Percentiles rank a stretch among this genome's conserved stretches.
These are phyloP conservation scores for Amiota minor DNA, from an alignment of 2,888 invertebrate species.

Conservation along the genomic window DNA sequence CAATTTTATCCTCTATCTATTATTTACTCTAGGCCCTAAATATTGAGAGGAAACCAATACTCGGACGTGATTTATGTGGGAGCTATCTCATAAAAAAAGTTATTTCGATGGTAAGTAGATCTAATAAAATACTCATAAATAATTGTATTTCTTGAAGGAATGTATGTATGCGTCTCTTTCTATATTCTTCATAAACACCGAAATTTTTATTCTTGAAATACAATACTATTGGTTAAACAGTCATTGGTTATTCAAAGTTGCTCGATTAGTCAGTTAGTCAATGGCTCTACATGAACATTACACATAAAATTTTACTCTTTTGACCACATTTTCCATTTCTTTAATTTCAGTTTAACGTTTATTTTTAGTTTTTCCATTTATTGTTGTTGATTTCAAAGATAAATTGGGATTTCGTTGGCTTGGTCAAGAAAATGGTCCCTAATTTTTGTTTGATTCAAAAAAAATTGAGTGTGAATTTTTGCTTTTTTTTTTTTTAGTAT, in stretches of 20 bases:
- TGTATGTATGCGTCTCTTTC: constrained; percentile 8
- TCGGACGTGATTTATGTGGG: constrained; percentile 17
- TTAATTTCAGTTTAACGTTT: constrained; percentile 15
- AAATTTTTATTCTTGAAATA: constrained; percentile 15
- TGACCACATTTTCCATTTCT: neutral
- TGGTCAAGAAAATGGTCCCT: no score
- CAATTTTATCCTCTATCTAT: neutral
- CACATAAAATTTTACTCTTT: neutral
- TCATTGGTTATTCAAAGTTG: constrained; percentile 8
- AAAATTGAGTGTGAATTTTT: no score
- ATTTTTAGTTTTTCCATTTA: constrained; percentile 10
- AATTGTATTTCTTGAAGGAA: neutral
- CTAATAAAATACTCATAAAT: neutral
- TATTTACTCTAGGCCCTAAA: constrained; percentile 46
- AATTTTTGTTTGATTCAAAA: no score
- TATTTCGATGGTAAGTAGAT: constrained; percentile 23
- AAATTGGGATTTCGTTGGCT: constrained; percentile 8
- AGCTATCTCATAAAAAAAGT: constrained; percentile 20
- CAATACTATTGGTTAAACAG: constrained; percentile 4
- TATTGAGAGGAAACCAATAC: constrained; percentile 43
- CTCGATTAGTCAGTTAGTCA: neutral
- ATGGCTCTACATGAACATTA: neutral
- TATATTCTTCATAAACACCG: constrained; percentile 12
- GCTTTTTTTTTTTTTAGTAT: no score
- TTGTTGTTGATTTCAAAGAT: neutral